phyloP scores from a whole-genome alignment of 1,140 invertebrate genomes.

The Lucilia sericata region DNA sequence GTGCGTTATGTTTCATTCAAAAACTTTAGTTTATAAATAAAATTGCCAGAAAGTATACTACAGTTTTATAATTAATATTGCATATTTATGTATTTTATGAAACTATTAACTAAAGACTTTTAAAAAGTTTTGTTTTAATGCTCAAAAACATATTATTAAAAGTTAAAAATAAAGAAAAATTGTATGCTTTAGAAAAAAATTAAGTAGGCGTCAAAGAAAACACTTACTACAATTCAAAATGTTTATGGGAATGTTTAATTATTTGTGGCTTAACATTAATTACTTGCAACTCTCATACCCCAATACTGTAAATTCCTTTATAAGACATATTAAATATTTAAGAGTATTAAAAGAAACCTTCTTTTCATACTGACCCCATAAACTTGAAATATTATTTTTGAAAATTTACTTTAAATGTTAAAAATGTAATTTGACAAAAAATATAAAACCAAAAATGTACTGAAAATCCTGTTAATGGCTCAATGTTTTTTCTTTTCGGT shows the following conservation, averaged over 20 bases:
- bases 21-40: too few species aligned
- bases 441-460: neutral
- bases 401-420: neutral
- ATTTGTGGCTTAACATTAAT: constrained; percentile 19
- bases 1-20: too few species aligned
- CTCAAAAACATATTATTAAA: too few species aligned
- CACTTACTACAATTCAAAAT: neutral
- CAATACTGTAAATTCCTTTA: neutral
- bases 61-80: too few species aligned
- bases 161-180: too few species aligned
- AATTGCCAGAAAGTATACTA: too few species aligned
- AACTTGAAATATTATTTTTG: neutral
- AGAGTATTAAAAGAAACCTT: neutral
- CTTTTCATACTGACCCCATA: neutral
- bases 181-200: too few species aligned
- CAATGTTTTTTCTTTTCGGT: neutral
- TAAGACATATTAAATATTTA: neutral
- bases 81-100: too few species aligned
- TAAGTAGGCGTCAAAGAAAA: too few species aligned
- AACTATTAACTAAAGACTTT: too few species aligned
- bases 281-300: neutral
- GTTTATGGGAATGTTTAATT: neutral
- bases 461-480: neutral
- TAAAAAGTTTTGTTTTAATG: too few species aligned
- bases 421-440: neutral